Base-by-base conservation (phyloP, 2,113 vertebrate species). In the Patagioenas fasciata region DNA sequence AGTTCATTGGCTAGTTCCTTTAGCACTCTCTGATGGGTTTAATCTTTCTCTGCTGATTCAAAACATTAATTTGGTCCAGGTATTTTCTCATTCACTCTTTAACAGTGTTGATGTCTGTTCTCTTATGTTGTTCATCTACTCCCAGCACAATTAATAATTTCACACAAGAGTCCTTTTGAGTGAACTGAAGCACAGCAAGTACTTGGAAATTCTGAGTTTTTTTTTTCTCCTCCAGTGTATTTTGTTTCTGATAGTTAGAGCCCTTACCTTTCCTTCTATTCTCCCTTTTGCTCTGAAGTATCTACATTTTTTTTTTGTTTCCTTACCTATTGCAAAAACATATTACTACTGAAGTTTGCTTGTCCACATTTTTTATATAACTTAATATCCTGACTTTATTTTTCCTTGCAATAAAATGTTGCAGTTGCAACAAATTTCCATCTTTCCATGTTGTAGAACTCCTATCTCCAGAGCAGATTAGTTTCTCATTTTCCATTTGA, bases 101-200 rank as follows among this genome's bases (percentile, higher is more conserved):
- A 94, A 75, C 34, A 64, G 47, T 91, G 74, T 85, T 93, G 86
- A 64, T 85, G 54, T 74, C 71, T 93, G 29, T 89, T 73, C 93
- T 93, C 81, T 86, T 92, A 86, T 72, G 73, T 81, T 95, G 31
- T 87, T 97, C 77, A 53, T 91, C 86, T 93, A 85, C 62, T 97
- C 89, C 85, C 89, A 94, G 29, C 40, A 80, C 95, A 96, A 94
- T 96, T 97, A 96, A 95, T 95, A 89, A 90, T 88, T 93, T 94
- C 85, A 96, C 91, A 80, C 88, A 71, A 66, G 85, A 95, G 90
- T 78, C 60, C 47, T 90, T 95, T 93, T 86, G 90, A 93, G 60
- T 93, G 85, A 97, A 90, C 54, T 93, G 91, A 96, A 96, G 94
- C 85, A 91, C 42, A 95, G 58, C 50, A 85, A 81, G 61, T 91